These are phyloP conservation scores for Tringa solitaria DNA, from an alignment of 2,113 vertebrate species.

Conservation along the genomic window DNA sequence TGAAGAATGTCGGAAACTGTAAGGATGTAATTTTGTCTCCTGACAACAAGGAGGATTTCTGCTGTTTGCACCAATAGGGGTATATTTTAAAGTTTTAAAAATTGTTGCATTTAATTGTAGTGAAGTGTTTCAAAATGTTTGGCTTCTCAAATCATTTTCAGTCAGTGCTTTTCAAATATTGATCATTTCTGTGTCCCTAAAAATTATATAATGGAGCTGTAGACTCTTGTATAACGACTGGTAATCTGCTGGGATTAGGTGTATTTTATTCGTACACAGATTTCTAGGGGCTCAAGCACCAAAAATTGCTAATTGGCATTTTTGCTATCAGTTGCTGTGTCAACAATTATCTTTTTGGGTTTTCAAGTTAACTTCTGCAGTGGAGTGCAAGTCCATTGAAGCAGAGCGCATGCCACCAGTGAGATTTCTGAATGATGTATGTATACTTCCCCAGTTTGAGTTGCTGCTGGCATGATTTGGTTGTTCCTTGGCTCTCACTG, in stretches of 20 bases:
- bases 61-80: background rate
- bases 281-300: background rate
- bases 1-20: background rate
- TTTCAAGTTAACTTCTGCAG: background rate
- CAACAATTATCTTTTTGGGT: background rate
- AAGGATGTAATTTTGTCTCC: background rate
- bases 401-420: background rate
- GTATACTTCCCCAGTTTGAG: background rate
- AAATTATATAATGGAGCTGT: background rate
- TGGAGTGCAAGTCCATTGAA: background rate
- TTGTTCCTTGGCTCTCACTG: background rate
- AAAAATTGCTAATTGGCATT: background rate
- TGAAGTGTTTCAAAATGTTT: background rate
- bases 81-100: background rate
- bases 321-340: background rate
- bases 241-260: background rate
- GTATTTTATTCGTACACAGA: background rate
- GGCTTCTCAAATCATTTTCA: background rate
- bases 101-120: background rate
- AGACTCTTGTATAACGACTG: background rate
- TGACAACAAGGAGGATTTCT: background rate
- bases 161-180: background rate
- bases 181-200: background rate
- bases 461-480: background rate
- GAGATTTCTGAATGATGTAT: background rate